Evolutionary conservation across 2,797 vertebrate genomes (phyloP).

Genomic region (Poecilia picta): DNA sequence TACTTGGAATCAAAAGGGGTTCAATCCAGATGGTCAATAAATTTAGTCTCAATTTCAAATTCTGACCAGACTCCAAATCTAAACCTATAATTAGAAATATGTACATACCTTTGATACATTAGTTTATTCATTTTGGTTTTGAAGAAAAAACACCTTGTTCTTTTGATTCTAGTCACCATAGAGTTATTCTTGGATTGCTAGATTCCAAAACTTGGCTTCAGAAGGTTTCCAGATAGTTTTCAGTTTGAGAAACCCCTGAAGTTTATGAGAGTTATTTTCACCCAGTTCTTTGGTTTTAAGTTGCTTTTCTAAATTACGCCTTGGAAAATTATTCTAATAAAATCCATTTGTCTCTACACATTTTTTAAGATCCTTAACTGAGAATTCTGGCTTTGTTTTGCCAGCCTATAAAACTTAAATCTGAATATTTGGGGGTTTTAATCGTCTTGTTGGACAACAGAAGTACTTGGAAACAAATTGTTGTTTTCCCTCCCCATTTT

Average conservation of each 20-base stretch:
- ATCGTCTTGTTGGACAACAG: constrained; percentile 2
- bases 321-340: not conserved
- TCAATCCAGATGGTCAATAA: not conserved
- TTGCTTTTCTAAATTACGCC: not conserved
- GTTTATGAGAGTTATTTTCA: constrained; percentile 2
- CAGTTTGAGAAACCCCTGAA: not conserved
- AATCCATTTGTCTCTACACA: constrained; percentile 5
- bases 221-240: not conserved
- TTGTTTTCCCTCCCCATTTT: constrained; percentile 6
- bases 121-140: not conserved
- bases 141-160: too few relatives aligned
- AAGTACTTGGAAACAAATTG: constrained; percentile 5
- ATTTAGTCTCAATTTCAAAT: not conserved
- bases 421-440: constrained; percentile 9
- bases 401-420: constrained; percentile 4
- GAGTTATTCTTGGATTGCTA: not conserved
- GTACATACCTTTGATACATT: not conserved
- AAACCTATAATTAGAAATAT: not conserved
- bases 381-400: not conserved
- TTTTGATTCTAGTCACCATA: not conserved
- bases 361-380: not conserved
- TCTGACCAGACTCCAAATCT: not conserved
- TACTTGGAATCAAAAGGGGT: not conserved
- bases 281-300: not conserved
- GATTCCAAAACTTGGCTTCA: not conserved